These are phyloP conservation scores for Melitaea cinxia DNA, from an alignment of 1,140 invertebrate species.

Conservation along the genomic window DNA sequence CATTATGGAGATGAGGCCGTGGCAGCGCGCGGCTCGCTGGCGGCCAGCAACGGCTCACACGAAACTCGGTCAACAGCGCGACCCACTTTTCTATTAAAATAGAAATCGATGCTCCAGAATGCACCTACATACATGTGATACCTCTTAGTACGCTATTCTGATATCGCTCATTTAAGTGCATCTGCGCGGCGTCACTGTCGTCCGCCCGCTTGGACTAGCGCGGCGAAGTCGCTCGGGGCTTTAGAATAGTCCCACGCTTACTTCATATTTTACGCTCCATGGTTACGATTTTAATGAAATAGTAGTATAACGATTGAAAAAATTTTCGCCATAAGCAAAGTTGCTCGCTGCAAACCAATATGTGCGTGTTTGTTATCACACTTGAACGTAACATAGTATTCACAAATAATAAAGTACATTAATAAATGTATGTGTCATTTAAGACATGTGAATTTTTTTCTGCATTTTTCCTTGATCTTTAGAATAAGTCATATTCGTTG, in stretches of 20 bases:
- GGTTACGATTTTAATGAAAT: neutral
- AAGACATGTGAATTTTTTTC: no score
- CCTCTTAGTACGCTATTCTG: neutral
- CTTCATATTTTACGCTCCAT: conserved; percentile 1
- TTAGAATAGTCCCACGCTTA: neutral
- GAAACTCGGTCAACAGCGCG: conserved; percentile 27
- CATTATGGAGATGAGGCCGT: no score
- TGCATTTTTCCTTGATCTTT: no score
- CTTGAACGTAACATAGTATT: no score
- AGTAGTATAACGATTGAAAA: neutral
- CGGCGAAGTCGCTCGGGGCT: conserved; percentile 10
- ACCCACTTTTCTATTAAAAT: conserved; percentile 30
- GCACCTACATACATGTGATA: conserved; percentile 20
- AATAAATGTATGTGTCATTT: no score
- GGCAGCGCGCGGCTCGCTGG: conserved; percentile 2
- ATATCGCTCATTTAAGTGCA: neutral
- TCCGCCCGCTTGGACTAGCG: neutral
- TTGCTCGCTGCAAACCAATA: no score
- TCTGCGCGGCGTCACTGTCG: neutral
- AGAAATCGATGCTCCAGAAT: conserved; percentile 22
- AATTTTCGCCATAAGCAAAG: no score
- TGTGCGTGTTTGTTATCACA: no score
- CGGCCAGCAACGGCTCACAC: conserved; percentile 5
- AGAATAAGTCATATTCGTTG: no score
- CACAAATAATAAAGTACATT: no score